Conservation (phyloP, 2,888 invertebrate genomes). For the Iphiclides podalirius region DNA sequence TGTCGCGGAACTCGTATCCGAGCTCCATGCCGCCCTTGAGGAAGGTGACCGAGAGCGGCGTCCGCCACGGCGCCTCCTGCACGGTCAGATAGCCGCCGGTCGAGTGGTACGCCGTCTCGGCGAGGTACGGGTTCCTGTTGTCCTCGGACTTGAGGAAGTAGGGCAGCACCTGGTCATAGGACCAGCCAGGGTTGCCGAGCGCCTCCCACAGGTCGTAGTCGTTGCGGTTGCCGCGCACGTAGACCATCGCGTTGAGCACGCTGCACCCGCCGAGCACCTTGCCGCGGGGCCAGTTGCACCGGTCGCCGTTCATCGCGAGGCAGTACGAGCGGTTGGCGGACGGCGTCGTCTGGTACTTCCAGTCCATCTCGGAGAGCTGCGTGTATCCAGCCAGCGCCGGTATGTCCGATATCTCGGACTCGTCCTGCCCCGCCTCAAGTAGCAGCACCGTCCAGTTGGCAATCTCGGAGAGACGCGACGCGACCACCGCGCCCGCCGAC, state of each 20-base stretch:
- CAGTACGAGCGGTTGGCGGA: conserved; percentile 89
- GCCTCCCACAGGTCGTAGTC: conserved; percentile 94
- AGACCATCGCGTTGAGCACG: conserved; percentile 95
- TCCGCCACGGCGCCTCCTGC: conserved; percentile 91
- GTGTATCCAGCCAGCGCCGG: conserved; percentile 91
- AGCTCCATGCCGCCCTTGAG: conserved; percentile 90
- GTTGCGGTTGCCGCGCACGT: conserved; percentile 91
- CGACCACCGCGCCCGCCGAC: conserved; percentile 93
- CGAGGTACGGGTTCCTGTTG: conserved; percentile 90
- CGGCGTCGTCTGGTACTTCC: conserved; percentile 94
- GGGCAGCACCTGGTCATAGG: conserved; percentile 88
- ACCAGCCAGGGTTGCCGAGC: conserved; percentile 92
- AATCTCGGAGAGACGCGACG: conserved; percentile 89
- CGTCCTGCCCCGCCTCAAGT: conserved; percentile 92
- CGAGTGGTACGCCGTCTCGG: conserved; percentile 86
- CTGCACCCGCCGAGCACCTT: conserved; percentile 94
- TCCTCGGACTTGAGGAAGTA: conserved; percentile 94
- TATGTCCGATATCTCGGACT: conserved; percentile 93
- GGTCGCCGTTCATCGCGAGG: conserved; percentile 91
- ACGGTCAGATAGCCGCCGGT: conserved; percentile 91
- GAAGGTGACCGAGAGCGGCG: conserved; percentile 90
- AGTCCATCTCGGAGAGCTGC: conserved; percentile 92
- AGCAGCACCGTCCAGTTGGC: conserved; percentile 90
- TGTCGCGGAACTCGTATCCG: conserved; percentile 89
- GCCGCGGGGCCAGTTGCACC: conserved; percentile 95